Percentiles rank a stretch among this genome's conserved stretches.
phyloP scores from a whole-genome alignment of 2,888 invertebrate species.

The Rhingia rostrata region DNA sequence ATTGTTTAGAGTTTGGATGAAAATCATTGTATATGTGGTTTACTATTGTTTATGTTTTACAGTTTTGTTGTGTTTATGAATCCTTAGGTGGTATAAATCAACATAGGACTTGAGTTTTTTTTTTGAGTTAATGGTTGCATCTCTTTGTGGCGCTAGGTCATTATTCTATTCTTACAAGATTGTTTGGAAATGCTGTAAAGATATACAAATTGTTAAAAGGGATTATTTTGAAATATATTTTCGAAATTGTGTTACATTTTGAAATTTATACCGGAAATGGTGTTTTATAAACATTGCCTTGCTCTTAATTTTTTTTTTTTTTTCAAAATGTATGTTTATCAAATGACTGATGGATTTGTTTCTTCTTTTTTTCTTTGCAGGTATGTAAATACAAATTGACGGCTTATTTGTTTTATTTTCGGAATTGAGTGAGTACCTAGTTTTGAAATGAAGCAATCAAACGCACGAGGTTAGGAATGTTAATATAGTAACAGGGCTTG shows the following conservation, averaged over 20 bases:
- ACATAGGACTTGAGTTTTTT: not conserved
- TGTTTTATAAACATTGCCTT: constrained; percentile 30
- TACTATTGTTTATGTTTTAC: not conserved
- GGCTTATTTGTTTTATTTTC: not conserved
- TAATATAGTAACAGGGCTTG: no score
- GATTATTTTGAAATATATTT: constrained; percentile 10
- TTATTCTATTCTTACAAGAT: constrained; percentile 1
- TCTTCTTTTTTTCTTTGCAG: constrained; percentile 46
- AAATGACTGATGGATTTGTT: constrained; percentile 26
- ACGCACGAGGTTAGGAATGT: not conserved
- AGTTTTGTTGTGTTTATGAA: not conserved
- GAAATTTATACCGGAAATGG: constrained; percentile 42
- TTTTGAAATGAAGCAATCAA: not conserved
- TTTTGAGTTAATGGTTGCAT: not conserved
- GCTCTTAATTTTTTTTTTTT: not conserved
- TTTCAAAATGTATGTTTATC: constrained; percentile 6
- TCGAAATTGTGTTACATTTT: constrained; percentile 17
- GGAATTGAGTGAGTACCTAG: not conserved
- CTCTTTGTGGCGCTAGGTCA: not conserved
- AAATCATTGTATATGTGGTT: not conserved
- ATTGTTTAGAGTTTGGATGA: not conserved
- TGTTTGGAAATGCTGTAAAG: constrained; percentile 16
- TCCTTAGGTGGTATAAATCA: not conserved
- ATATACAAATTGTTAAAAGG: constrained; percentile 19
- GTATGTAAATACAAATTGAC: constrained; percentile 36